Percentiles rank a stretch among this genome's conserved stretches.
Evolutionary conservation across 1,140 invertebrate species (phyloP).

Genomic region (Limonius californicus): DNA sequence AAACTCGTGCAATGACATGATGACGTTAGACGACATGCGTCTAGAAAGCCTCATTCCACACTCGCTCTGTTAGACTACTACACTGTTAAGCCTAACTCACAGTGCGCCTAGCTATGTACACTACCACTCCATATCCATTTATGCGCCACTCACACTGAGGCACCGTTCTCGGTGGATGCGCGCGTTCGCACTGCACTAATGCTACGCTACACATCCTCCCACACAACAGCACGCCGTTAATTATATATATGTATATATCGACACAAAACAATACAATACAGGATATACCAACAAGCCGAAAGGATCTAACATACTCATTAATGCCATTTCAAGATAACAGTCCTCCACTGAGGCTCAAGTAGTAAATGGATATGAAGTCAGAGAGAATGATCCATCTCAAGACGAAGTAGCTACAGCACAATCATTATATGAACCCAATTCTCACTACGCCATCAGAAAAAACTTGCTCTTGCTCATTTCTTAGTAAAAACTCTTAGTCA

Average conservation of each 20-base stretch:
- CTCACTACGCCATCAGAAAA: constrained; percentile 40
- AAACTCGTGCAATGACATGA: constrained; percentile 62
- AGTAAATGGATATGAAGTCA: constrained; percentile 41
- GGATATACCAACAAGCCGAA: constrained; percentile 14
- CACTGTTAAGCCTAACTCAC: constrained; percentile 24
- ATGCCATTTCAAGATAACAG: constrained; percentile 13
- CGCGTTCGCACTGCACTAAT: not conserved
- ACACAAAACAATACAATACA: constrained; percentile 13
- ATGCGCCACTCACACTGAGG: constrained; percentile 10
- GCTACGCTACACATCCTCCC: constrained; percentile 5
- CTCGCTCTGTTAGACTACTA: constrained; percentile 29
- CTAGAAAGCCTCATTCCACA: constrained; percentile 46
- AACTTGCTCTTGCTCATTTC: constrained; percentile 15
- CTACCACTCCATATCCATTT: constrained; percentile 23
- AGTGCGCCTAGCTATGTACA: constrained; percentile 39
- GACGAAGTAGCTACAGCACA: constrained; percentile 43
- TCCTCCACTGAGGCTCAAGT: constrained; percentile 16
- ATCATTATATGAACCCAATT: constrained; percentile 39
- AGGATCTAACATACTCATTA: constrained; percentile 12
- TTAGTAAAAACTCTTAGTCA: constrained; percentile 10
- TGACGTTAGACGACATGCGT: constrained; percentile 40
- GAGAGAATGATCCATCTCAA: constrained; percentile 37
- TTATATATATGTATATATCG: not conserved
- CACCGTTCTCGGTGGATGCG: not conserved
- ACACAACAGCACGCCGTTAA: not conserved